These are phyloP conservation scores for Sicus ferrugineus DNA, from an alignment of 2,888 invertebrate species.

Conservation along the genomic window DNA sequence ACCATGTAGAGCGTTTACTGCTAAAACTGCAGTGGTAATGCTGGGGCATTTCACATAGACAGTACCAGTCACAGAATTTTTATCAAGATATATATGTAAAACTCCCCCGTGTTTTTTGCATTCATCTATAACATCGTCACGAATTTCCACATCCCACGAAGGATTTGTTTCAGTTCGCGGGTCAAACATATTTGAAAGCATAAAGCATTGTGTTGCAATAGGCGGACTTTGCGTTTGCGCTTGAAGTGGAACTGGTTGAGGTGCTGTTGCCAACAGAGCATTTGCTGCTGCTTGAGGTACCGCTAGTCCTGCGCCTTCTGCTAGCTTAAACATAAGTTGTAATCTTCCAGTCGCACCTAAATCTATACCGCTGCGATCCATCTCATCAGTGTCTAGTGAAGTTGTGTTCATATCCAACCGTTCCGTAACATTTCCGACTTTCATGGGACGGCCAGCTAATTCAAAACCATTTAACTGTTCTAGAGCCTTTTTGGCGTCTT, in stretches of 20 bases:
- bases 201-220: conserved; percentile 98
- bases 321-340: conserved; percentile 98
- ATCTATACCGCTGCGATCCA: conserved; percentile 95
- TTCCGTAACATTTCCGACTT: conserved; percentile 96
- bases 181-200: conserved; percentile 99
- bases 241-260: conserved; percentile 69
- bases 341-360: conserved; percentile 95
- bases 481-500: conserved; percentile 97
- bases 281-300: conserved; percentile 94
- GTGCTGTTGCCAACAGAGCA: conserved; percentile 77
- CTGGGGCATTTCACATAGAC: conserved; percentile 99
- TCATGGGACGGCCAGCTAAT: conserved; percentile 97
- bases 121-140: conserved; percentile 97
- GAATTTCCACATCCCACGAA: conserved; percentile 91
- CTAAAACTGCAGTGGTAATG: conserved; percentile 93
- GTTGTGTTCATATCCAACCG: conserved; percentile 80
- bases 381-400: conserved; percentile 93
- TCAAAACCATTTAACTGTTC: conserved; percentile 99
- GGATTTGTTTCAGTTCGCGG: conserved; percentile 81
- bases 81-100: conserved; percentile 93
- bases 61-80: conserved; percentile 92
- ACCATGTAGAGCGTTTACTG: conserved; percentile 96
- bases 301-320: conserved; percentile 88
- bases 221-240: conserved; percentile 78
- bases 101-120: conserved; percentile 98